A percentile compares a stretch with the other conserved stretches of the same genome.
These are phyloP conservation scores for Dione juno DNA, from an alignment of 2,888 invertebrate genomes.

Conservation along the genomic window DNA sequence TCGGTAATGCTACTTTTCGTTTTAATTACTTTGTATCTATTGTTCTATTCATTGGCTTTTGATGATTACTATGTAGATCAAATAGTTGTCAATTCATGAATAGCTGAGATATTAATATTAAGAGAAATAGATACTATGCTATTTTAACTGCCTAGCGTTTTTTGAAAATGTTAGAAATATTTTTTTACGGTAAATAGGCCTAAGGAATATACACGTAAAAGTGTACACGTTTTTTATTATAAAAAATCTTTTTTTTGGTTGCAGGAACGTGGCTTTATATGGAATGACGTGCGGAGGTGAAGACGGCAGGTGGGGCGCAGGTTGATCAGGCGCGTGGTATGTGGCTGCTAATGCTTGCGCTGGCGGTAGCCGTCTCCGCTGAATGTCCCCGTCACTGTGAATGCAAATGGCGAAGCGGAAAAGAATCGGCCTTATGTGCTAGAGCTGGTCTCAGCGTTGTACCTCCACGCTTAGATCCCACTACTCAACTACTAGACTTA, in stretches of 20 bases:
- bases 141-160: background rate
- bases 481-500: conserved; percentile 91
- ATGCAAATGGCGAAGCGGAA: conserved; percentile 95
- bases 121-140: background rate
- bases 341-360: conserved; percentile 79
- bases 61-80: background rate
- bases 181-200: background rate
- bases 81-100: conserved; percentile 1
- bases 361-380: conserved; percentile 81
- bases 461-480: conserved; percentile 89
- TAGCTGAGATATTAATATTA: background rate
- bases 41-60: background rate
- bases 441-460: conserved; percentile 89
- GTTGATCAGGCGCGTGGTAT: conserved; percentile 80
- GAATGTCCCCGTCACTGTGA: conserved; percentile 91
- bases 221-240: too few relatives aligned
- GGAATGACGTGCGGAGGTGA: conserved; percentile 74
- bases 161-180: background rate
- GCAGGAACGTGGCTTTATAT: conserved; percentile 62
- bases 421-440: conserved; percentile 91
- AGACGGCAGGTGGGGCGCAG: conserved; percentile 73
- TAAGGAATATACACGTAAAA: too few relatives aligned
- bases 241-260: conserved; percentile 47
- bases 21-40: background rate
- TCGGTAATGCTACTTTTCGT: background rate